phyloP scores from a whole-genome alignment of 2,113 vertebrate species.

The Prochilodus magdalenae region DNA sequence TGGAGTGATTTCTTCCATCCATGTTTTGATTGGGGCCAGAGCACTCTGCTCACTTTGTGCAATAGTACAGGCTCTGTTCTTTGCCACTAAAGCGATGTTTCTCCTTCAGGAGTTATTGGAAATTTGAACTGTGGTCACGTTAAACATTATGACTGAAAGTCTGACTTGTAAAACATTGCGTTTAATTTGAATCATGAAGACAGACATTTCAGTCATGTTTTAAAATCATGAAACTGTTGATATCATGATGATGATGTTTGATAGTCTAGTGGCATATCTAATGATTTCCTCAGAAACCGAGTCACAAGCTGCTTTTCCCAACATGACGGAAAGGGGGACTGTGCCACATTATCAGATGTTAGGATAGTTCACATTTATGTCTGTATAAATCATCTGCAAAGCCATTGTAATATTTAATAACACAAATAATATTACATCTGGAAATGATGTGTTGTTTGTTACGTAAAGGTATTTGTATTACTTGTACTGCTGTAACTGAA shows the following conservation, averaged over 20 bases:
- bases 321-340: conserved; percentile 54
- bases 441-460: background rate
- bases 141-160: conserved; percentile 71
- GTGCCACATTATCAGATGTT: conserved; percentile 68
- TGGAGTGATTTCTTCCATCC: conserved; percentile 15
- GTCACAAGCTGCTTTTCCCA: conserved; percentile 69
- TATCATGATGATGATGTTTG: conserved; percentile 54
- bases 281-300: conserved; percentile 74
- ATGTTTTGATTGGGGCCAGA: conserved; percentile 15
- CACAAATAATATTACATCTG: too few species aligned
- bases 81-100: conserved; percentile 35
- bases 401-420: too few species aligned
- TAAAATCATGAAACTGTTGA: conserved; percentile 64
- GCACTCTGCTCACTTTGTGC: background rate
- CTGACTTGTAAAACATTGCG: conserved; percentile 77
- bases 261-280: conserved; percentile 50
- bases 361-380: background rate
- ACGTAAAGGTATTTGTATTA: too few species aligned
- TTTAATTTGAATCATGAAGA: conserved; percentile 72
- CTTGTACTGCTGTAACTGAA: too few species aligned
- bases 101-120: conserved; percentile 77
- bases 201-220: conserved; percentile 66
- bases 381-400: too few species aligned
- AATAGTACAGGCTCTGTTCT: conserved; percentile 11
- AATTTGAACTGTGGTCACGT: conserved; percentile 68